Base-by-base conservation (phyloP, 2,113 vertebrate species). In the Misgurnus mizolepis region DNA sequence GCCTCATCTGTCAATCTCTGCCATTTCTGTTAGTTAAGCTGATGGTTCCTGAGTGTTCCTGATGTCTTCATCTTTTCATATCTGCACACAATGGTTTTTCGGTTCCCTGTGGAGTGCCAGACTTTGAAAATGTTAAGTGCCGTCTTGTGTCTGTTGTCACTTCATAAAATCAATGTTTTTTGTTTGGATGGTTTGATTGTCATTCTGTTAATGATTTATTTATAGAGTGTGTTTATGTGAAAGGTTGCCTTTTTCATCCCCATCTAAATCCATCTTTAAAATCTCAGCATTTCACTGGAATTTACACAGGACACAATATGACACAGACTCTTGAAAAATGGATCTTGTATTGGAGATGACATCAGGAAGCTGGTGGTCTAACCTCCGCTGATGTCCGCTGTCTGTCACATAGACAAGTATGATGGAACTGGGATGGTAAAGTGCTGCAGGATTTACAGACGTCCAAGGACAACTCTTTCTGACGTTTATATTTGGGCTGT, bases 141-240 rank as follows among this genome's bases (percentile, higher is more conserved):
- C 90, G 89, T 91, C 88, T 89, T 88, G 90, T 93, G 94, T 95
- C 92, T 82, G 92, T 94, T 93, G 93, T 92, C 91, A 85, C 88
- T 86, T 88, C 85, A 87, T 89, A 84, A 86, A 85, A 85, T 72
- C 90, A 91, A 85, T 82, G 76, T 88, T 76, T 79, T 34, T 72
- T 81, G 87, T 87, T 87, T 83, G 27, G 27, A 34, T 34, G 27
- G 60, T 60, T 81, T 66, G 50, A 50, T 76, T 80, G 41, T 81
- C 79, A 49, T 74, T 67, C 81, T 22, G 77, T 56, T 75, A 64
- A 66, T 79, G 47, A 80, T 84, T 82, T 83, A 82, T 83, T 80
- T 72, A 80, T 81, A 22, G 64, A 27, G 43, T 64, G 55, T 60
- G 65, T 68, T 73, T 79, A 56, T 71, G 72, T 50, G 12, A 67